A percentile compares a stretch with the other conserved stretches of the same genome.
Evolutionary conservation across 2,113 vertebrate genomes (phyloP).

Genomic region (Hyperopisus bebe): DNA sequence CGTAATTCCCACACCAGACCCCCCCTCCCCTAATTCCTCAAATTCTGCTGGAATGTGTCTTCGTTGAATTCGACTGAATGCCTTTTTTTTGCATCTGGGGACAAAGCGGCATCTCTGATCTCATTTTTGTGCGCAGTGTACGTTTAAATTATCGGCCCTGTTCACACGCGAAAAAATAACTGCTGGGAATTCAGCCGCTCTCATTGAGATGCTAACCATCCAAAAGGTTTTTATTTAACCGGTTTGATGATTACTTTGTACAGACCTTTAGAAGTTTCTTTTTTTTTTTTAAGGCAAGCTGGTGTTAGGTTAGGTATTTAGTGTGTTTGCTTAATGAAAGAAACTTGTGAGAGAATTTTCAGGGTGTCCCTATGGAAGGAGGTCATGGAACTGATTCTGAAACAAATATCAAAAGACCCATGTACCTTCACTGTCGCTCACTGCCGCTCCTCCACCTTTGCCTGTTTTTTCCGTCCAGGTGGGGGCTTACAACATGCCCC

Average conservation of each 20-base stretch:
- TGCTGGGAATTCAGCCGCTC: background rate
- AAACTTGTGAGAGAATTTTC: background rate
- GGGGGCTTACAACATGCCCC: background rate
- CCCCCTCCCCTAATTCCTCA: background rate
- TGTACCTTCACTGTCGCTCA: background rate
- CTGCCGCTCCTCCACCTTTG: background rate
- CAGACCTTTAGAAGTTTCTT: background rate
- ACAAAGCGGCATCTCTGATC: background rate
- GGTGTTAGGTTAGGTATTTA: background rate
- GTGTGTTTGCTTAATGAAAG: background rate
- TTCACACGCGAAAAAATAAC: background rate
- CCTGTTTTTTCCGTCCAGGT: background rate
- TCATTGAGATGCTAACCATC: conserved; percentile 7
- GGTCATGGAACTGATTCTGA: background rate
- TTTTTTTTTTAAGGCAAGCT: background rate
- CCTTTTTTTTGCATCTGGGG: background rate
- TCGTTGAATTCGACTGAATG: background rate
- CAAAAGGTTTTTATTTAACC: background rate
- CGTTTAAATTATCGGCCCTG: background rate
- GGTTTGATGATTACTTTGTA: background rate
- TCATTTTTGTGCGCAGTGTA: background rate
- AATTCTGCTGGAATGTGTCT: background rate
- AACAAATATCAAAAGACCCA: background rate
- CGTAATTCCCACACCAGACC: background rate
- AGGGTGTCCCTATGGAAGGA: background rate